These are phyloP conservation scores for Oryzias curvinotus DNA, from an alignment of 2,113 vertebrate genomes.

Conservation along the genomic window DNA sequence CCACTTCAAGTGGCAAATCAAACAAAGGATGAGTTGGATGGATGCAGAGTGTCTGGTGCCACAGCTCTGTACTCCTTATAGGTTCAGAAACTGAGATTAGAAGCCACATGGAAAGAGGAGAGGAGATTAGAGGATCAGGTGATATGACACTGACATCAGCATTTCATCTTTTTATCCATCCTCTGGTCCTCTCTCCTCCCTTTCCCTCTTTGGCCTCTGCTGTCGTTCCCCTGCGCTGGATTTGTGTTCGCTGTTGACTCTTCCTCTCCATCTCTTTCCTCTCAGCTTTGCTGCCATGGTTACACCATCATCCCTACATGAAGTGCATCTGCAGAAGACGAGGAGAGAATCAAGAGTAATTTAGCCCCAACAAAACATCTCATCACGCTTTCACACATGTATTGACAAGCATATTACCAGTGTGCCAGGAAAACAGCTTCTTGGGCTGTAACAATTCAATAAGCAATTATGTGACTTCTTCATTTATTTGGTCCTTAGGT, in stretches of 20 bases:
- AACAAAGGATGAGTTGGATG: constrained; percentile 54
- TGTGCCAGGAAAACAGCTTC: constrained; percentile 40
- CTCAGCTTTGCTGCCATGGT: constrained; percentile 76
- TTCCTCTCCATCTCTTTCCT: constrained; percentile 53
- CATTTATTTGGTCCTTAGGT: constrained; percentile 21
- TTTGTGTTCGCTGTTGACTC: constrained; percentile 66
- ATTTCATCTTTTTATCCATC: constrained; percentile 49
- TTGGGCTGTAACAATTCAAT: constrained; percentile 1
- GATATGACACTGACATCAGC: constrained; percentile 48
- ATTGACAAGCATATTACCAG: constrained; percentile 44
- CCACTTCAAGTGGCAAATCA: constrained; percentile 52
- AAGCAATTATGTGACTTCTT: neutral
- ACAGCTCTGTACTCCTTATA: constrained; percentile 16
- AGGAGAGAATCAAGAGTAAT: constrained; percentile 48
- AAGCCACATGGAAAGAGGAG: constrained; percentile 49
- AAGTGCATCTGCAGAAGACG: constrained; percentile 88
- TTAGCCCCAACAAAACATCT: constrained; percentile 62
- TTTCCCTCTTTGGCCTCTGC: constrained; percentile 39
- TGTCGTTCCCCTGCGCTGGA: constrained; percentile 60
- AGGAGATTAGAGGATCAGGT: constrained; percentile 61
- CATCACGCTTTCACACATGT: constrained; percentile 54
- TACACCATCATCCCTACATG: constrained; percentile 85
- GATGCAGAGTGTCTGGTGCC: constrained; percentile 48
- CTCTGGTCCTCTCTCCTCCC: constrained; percentile 46
- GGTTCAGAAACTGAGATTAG: constrained; percentile 53